Percentiles rank a stretch among this genome's conserved stretches.
Conservation (phyloP, 2,797 vertebrate genomes). For the Neoniphon sammara region DNA sequence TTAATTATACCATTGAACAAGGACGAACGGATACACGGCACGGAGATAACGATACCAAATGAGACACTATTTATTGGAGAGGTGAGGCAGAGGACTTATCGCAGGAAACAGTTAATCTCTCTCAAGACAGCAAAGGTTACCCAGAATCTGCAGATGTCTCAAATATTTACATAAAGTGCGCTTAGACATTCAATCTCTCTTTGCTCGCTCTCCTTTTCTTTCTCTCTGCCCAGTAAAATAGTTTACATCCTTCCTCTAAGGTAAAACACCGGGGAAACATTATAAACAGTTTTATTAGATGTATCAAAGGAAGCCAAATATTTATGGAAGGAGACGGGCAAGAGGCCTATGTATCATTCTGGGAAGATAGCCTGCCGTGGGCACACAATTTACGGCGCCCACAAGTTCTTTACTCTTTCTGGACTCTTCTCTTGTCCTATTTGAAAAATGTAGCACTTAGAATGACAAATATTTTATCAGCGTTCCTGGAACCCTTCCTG, state of each 20-base stretch:
- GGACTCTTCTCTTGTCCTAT: conserved; percentile 6
- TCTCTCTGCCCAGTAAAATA: conserved; percentile 59
- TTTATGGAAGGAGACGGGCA: conserved; percentile 72
- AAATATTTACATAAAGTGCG: conserved; percentile 86
- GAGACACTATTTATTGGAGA: conserved; percentile 55
- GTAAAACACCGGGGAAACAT: conserved; percentile 73
- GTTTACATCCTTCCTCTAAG: conserved; percentile 79
- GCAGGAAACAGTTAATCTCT: conserved; percentile 79
- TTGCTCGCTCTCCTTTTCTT: conserved; percentile 53
- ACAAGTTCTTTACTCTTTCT: conserved; percentile 23
- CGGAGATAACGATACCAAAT: conserved; percentile 36
- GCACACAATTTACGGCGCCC: conserved; percentile 42
- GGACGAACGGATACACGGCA: neutral
- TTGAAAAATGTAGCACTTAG: conserved; percentile 47
- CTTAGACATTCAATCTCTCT: conserved; percentile 72
- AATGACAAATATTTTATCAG: conserved; percentile 33
- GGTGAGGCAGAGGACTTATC: conserved; percentile 65
- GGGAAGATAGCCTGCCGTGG: conserved; percentile 51
- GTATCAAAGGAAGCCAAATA: conserved; percentile 83
- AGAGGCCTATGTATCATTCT: conserved; percentile 45
- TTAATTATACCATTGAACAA: neutral
- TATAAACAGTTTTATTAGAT: conserved; percentile 83
- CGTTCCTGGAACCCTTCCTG: neutral
- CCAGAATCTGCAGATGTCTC: conserved; percentile 78
- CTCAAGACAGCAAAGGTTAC: conserved; percentile 71